These are phyloP conservation scores for Drosophila hydei DNA, from an alignment of 1,140 invertebrate species.

Conservation along the genomic window DNA sequence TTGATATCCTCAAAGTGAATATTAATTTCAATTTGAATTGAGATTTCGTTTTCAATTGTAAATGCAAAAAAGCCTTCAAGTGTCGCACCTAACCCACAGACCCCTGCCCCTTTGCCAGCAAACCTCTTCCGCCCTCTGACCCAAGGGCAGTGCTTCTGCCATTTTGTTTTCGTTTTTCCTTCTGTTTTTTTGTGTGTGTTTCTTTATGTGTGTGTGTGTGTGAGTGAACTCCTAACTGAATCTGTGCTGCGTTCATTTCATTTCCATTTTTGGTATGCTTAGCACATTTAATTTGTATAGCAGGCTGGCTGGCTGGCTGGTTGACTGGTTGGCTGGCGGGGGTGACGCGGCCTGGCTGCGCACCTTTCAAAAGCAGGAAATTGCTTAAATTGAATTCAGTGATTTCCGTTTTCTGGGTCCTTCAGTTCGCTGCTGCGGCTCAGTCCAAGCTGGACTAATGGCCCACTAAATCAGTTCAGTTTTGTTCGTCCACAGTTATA, in stretches of 20 bases:
- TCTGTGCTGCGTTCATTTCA: slow-evolving; percentile 51
- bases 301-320: not conserved
- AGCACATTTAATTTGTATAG: slow-evolving; percentile 40
- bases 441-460: slow-evolving; percentile 9
- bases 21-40: slow-evolving; percentile 77
- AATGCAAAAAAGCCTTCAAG: slow-evolving; percentile 32
- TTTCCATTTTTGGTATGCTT: slow-evolving; percentile 45
- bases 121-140: not conserved
- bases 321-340: not conserved
- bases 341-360: slow-evolving; percentile 6
- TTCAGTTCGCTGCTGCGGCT: slow-evolving; percentile 7
- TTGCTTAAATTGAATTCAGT: slow-evolving; percentile 77
- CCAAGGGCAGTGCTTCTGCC: slow-evolving; percentile 4
- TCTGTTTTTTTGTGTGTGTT: slow-evolving; percentile 5
- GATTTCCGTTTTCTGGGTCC: slow-evolving; percentile 54
- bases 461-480: slow-evolving; percentile 9
- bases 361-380: slow-evolving; percentile 72
- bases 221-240: slow-evolving; percentile 55
- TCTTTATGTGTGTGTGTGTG: slow-evolving; percentile 16
- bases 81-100: slow-evolving; percentile 6
- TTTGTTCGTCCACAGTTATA: slow-evolving; percentile 4
- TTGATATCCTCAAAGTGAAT: slow-evolving; percentile 74
- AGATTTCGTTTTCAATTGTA: slow-evolving; percentile 70
- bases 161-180: slow-evolving; percentile 15
- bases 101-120: not conserved